Evolutionary conservation across 2,113 vertebrate species (phyloP).

Genomic region (Gallinago paraguaiae): DNA sequence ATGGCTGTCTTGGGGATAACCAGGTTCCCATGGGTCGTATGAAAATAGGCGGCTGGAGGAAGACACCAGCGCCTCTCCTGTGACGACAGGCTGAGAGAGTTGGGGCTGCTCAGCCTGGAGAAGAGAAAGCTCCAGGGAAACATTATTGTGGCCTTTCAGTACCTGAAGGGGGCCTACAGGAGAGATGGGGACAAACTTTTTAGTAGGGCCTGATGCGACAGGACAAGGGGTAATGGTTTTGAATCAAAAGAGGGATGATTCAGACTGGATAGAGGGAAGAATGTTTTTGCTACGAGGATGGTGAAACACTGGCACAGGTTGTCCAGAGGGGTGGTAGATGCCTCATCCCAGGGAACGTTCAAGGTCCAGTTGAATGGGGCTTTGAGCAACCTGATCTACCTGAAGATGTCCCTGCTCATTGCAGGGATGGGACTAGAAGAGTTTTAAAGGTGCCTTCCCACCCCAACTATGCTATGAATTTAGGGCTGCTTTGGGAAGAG

Average conservation of each 20-base stretch:
- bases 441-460: not conserved
- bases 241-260: not conserved
- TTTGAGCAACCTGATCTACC: not conserved
- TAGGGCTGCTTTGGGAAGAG: not conserved
- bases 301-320: not conserved
- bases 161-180: not conserved
- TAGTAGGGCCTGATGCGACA: not conserved
- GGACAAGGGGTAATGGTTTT: not conserved
- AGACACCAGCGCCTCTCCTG: not conserved
- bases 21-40: accelerated
- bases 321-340: not conserved
- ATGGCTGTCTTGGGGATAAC: no score
- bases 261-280: not conserved
- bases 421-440: not conserved
- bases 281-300: not conserved
- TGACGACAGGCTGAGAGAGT: not conserved
- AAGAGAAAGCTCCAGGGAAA: not conserved
- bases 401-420: not conserved
- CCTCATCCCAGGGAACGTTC: not conserved
- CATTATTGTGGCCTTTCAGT: not conserved
- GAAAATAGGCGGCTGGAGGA: not conserved
- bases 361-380: not conserved
- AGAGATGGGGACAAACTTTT: not conserved
- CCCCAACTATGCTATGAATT: no score
- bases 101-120: not conserved